A percentile compares a stretch with the other conserved stretches of the same genome.
Conservation (phyloP, 2,888 invertebrate species). For the Drosophila anomelani region DNA sequence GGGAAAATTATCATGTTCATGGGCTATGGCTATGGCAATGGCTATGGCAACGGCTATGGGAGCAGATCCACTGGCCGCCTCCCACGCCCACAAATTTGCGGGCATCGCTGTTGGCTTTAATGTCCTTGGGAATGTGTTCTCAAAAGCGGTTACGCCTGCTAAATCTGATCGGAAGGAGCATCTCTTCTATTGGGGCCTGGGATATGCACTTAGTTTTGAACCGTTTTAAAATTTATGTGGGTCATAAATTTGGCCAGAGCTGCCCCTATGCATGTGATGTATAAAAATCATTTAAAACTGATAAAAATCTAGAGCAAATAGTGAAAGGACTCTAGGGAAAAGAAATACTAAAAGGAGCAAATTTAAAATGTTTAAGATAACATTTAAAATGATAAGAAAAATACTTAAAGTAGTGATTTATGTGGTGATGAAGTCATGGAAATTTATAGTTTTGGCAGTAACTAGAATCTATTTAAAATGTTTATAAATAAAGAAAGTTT, state of each 20-base stretch:
- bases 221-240: conserved; percentile 14
- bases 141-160: conserved; percentile 26
- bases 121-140: conserved; percentile 60
- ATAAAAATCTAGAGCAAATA: conserved; percentile 3
- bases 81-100: conserved; percentile 61
- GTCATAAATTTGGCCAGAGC: conserved; percentile 4
- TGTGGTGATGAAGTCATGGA: background rate
- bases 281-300: conserved; percentile 13
- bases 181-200: background rate
- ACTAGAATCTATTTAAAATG: background rate
- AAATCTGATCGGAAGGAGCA: conserved; percentile 11
- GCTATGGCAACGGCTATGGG: conserved; percentile 53
- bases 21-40: conserved; percentile 53
- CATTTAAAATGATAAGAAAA: background rate
- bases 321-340: background rate
- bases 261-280: background rate
- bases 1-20: conserved; percentile 81
- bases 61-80: conserved; percentile 30
- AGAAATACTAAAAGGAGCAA: background rate
- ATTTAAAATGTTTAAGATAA: background rate
- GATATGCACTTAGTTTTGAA: conserved; percentile 27
- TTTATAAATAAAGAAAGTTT: background rate
- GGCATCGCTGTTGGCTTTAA: conserved; percentile 55
- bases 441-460: background rate
- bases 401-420: background rate